Percentiles rank a stretch among this genome's conserved stretches.
These are phyloP conservation scores for Villa cingulata DNA, from an alignment of 2,888 invertebrate species.

Conservation along the genomic window DNA sequence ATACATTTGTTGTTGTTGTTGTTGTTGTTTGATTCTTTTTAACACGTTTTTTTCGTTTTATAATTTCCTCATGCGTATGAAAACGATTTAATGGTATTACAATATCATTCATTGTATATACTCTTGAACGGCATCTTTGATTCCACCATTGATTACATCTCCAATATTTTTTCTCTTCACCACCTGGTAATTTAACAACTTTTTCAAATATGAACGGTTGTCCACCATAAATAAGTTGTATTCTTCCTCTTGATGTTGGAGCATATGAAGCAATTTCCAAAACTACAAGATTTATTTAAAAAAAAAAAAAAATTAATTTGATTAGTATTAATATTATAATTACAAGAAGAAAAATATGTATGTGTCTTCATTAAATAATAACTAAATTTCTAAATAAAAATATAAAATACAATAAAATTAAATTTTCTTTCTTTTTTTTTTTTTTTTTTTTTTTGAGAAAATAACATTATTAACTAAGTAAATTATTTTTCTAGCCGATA, in stretches of 20 bases:
- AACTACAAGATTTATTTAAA: slow-evolving; percentile 19
- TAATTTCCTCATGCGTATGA: slow-evolving; percentile 36
- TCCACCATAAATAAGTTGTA: slow-evolving; percentile 35
- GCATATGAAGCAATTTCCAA: slow-evolving; percentile 31
- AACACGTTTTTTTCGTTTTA: slow-evolving; percentile 33
- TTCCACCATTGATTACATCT: slow-evolving; percentile 38
- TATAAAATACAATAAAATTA: too few relatives aligned
- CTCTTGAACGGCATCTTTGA: slow-evolving; percentile 35
- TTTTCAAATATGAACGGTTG: slow-evolving; percentile 37
- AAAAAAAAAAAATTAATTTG: background rate
- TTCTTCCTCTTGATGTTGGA: slow-evolving; percentile 34
- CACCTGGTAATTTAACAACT: slow-evolving; percentile 27
- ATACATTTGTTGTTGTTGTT: background rate
- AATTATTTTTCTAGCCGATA: too few relatives aligned
- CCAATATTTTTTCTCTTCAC: slow-evolving; percentile 34
- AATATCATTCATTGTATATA: slow-evolving; percentile 31
- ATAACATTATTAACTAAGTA: too few relatives aligned
- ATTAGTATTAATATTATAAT: background rate
- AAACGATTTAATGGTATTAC: slow-evolving; percentile 34
- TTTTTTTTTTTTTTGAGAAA: too few relatives aligned
- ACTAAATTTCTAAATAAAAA: too few relatives aligned
- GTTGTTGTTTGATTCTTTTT: slow-evolving; percentile 17
- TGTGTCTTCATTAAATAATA: too few relatives aligned
- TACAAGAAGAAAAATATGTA: too few relatives aligned
- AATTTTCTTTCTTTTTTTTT: too few relatives aligned